These are phyloP conservation scores for Himalopsyche kuldschensis DNA, from an alignment of 2,888 invertebrate species.

Conservation along the genomic window DNA sequence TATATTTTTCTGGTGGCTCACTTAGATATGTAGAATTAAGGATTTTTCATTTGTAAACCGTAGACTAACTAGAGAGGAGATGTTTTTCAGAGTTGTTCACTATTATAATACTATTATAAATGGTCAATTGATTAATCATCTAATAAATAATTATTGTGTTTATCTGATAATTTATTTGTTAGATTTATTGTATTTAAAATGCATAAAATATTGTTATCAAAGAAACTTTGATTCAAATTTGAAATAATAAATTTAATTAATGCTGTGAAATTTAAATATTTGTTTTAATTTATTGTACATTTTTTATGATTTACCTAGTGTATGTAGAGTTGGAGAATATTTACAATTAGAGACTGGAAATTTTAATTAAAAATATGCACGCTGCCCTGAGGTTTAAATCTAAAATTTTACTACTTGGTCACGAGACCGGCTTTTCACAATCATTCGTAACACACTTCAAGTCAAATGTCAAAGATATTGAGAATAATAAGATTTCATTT, in stretches of 20 bases:
- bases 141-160: conserved; percentile 22
- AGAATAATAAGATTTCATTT: too few species aligned
- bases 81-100: conserved; percentile 16
- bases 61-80: neutral
- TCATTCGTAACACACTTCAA: too few species aligned
- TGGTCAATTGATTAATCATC: conserved; percentile 34
- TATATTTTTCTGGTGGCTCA: conserved; percentile 1
- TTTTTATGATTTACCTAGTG: too few species aligned
- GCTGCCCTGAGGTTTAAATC: too few species aligned
- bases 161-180: conserved; percentile 22
- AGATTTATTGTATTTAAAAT: conserved; percentile 26
- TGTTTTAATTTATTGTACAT: neutral
- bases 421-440: too few species aligned
- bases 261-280: conserved; percentile 14
- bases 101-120: conserved; percentile 18
- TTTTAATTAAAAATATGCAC: too few species aligned
- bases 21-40: neutral
- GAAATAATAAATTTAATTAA: conserved; percentile 15
- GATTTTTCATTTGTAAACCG: neutral
- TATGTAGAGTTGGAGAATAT: too few species aligned
- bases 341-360: too few species aligned
- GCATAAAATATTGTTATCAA: conserved; percentile 27
- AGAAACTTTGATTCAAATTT: conserved; percentile 29
- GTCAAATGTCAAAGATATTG: too few species aligned
- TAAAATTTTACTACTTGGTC: too few species aligned